Conservation (phyloP, 2,113 vertebrate species). For the Chinchilla lanigera region DNA sequence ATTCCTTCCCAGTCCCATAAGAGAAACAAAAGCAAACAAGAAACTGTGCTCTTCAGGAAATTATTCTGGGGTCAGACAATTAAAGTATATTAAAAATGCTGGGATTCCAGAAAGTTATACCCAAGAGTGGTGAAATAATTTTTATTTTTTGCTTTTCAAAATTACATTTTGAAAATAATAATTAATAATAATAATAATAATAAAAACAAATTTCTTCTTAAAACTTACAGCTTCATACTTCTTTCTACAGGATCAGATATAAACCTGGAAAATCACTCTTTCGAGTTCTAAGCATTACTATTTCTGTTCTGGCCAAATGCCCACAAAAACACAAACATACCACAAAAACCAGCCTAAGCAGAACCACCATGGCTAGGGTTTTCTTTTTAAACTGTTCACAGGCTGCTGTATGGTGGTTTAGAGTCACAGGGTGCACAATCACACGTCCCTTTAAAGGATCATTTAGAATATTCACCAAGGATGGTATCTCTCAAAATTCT, state of each 20-base stretch:
- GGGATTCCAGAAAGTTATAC: neutral
- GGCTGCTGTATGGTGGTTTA: conserved; percentile 21
- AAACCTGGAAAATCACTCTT: conserved; percentile 71
- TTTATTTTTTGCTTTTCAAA: conserved; percentile 37
- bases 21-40: neutral
- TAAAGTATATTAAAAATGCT: neutral
- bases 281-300: conserved; percentile 59
- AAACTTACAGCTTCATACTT: conserved; percentile 45
- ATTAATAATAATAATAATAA: too few relatives aligned
- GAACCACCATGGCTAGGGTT: conserved; percentile 73
- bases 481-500: neutral
- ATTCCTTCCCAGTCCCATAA: neutral
- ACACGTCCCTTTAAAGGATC: neutral
- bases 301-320: conserved; percentile 73
- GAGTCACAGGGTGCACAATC: conserved; percentile 43
- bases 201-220: neutral
- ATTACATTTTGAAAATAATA: conserved; percentile 8
- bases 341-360: conserved; percentile 50
- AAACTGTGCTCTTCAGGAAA: neutral
- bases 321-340: conserved; percentile 71
- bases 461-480: neutral
- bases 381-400: conserved; percentile 64
- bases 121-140: neutral
- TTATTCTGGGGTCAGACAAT: neutral
- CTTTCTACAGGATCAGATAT: conserved; percentile 56